These are phyloP conservation scores for Pelmatolapia mariae DNA, from an alignment of 2,113 vertebrate genomes.

Conservation along the genomic window DNA sequence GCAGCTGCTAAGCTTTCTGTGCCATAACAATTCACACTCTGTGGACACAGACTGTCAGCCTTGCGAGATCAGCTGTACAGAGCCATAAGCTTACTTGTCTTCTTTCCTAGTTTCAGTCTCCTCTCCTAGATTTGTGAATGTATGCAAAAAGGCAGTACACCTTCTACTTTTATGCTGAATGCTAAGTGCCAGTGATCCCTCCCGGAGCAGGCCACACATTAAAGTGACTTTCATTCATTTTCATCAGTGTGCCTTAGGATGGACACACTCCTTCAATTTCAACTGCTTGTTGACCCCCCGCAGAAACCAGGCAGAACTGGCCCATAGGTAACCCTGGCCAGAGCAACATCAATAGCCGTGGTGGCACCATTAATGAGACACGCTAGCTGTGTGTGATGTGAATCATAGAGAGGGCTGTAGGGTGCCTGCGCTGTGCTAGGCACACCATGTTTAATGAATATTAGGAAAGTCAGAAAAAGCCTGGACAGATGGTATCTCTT, in stretches of 20 bases:
- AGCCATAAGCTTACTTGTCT: not conserved
- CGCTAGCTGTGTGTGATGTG: slow-evolving; percentile 41
- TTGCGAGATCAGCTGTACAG: slow-evolving; percentile 27
- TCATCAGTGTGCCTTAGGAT: not conserved
- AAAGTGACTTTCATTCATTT: slow-evolving; percentile 28
- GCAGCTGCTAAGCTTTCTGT: slow-evolving; percentile 58
- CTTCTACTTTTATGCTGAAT: not conserved
- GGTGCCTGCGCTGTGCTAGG: not conserved
- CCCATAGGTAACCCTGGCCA: slow-evolving; percentile 12
- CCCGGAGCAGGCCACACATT: not conserved
- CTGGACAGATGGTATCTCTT: slow-evolving; percentile 58
- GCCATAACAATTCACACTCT: slow-evolving; percentile 51
- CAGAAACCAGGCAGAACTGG: not conserved
- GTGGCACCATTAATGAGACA: slow-evolving; percentile 56
- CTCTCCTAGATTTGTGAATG: not conserved
- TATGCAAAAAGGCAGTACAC: not conserved
- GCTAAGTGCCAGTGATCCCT: not conserved
- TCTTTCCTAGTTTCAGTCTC: not conserved
- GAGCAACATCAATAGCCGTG: slow-evolving; percentile 21
- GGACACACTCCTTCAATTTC: slow-evolving; percentile 6
- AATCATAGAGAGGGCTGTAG: slow-evolving; percentile 31
- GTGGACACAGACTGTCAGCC: slow-evolving; percentile 52
- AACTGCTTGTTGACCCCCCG: slow-evolving; percentile 44
- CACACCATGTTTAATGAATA: slow-evolving; percentile 46
- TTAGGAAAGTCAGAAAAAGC: slow-evolving; percentile 31